Base-by-base conservation (phyloP, 2,113 vertebrate species). In the Pavo muticus region DNA sequence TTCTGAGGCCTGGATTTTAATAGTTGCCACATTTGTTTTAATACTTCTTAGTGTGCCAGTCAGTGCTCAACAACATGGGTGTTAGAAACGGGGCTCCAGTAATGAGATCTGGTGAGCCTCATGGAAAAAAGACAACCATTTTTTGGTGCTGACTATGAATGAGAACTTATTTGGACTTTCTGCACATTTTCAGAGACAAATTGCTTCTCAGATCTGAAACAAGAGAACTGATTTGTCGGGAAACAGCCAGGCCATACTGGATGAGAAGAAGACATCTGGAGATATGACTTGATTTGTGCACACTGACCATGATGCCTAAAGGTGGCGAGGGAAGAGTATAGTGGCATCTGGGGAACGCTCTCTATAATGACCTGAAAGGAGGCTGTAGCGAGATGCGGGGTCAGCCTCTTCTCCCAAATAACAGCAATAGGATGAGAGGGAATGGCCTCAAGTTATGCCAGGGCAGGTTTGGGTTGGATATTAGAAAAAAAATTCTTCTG, bases 161-260 rank as follows among this genome's bases (percentile, higher is more conserved):
- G 18, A 77, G 75, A 74, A 60, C 50, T 54, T 92, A 18, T 54
- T 92, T 45, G 56, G 68, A 32, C 47, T 94, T 93, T 81, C 77
- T 84, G n/a, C 24, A 52, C 0, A 7, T 25, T 88, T 86, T 65
- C 37, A 74, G 57, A 86, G 68, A 65, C 63, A 92, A 97, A 91
- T 79, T 25, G 25, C 42, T 63, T 32, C 37, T 90, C 77, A 81
- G 37, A 71, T 90, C 37, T 91, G 44, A 91, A 96, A 86, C n/a
- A 25, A 65, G 60, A 91, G 30, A 7, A 6, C n/a, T 45, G 73
- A 6, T 17, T 87, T 81, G 29, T 29, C 87, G 83, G 67, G 65
- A 81, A 56, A 42, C 4, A 78, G 64, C 61, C 60, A 70, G 85
- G 70, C 24, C 69, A 35, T 0, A 5, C 44, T 84, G 88, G 45